These are phyloP conservation scores for Gymnoscelis rufifasciata DNA, from an alignment of 2,888 invertebrate species.

Conservation along the genomic window DNA sequence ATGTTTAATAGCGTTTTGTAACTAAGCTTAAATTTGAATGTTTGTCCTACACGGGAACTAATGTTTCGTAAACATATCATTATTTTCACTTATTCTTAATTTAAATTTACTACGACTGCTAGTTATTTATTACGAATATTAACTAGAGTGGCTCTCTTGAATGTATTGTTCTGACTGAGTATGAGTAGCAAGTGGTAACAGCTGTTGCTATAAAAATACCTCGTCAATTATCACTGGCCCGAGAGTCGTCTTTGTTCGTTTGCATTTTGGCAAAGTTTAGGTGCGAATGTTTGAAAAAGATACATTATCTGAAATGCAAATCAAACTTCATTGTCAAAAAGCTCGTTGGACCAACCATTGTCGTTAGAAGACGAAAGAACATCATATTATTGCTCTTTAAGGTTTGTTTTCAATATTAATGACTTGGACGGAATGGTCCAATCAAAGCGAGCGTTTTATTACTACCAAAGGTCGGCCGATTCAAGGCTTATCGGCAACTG, in stretches of 20 bases:
- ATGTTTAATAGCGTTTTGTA: not conserved
- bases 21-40: too few relatives aligned
- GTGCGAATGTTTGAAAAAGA: conserved; percentile 20
- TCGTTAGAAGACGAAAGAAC: conserved; percentile 2
- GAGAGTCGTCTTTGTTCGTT: conserved; percentile 18
- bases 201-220: not conserved
- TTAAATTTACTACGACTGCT: too few relatives aligned
- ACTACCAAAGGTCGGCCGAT: conserved; percentile 41
- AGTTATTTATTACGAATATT: too few relatives aligned
- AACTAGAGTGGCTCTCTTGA: too few relatives aligned
- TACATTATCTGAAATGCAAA: conserved; percentile 7
- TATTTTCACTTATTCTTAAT: too few relatives aligned
- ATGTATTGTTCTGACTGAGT: too few relatives aligned
- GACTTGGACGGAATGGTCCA: conserved; percentile 34
- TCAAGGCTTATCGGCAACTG: conserved; percentile 48
- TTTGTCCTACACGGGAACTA: not conserved
- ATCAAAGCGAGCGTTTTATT: conserved; percentile 40
- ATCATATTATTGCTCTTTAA: not conserved
- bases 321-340: not conserved
- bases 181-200: not conserved
- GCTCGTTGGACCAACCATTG: not conserved
- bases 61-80: too few relatives aligned
- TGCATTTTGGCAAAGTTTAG: conserved; percentile 21
- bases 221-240: conserved; percentile 2
- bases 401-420: conserved; percentile 29